Percentiles rank a stretch among this genome's conserved stretches.
phyloP scores from a whole-genome alignment of 2,797 vertebrate genomes.

The Threskiornis aethiopicus region DNA sequence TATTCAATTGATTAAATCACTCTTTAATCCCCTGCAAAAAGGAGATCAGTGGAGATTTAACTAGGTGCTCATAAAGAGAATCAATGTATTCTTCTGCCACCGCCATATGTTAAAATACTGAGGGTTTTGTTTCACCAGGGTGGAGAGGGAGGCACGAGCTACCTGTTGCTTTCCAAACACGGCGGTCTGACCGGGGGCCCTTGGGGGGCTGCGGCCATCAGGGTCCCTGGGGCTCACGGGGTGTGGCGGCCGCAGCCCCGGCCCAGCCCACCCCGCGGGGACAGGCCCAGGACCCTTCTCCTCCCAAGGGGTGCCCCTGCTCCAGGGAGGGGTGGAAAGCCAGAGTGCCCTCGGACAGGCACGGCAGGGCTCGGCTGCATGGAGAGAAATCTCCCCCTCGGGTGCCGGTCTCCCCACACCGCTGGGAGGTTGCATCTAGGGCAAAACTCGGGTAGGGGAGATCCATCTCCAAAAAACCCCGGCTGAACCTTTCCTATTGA shows the following conservation, averaged over 20 bases:
- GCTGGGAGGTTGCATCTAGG: not conserved
- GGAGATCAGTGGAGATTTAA: not conserved
- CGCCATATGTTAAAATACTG: not conserved
- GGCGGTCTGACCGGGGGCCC: not conserved
- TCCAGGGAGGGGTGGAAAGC: too few relatives aligned
- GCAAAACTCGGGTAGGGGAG: not conserved
- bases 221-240: too few relatives aligned
- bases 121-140: not conserved
- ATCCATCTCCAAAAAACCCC: not conserved
- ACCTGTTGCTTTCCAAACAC: rapidly evolving
- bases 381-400: not conserved
- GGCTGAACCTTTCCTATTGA: not conserved
- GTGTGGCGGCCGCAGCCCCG: too few relatives aligned
- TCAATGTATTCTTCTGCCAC: not conserved
- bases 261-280: too few relatives aligned
- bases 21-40: not conserved
- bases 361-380: too few relatives aligned
- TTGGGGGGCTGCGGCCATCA: too few relatives aligned
- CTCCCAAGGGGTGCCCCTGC: not conserved
- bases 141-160: not conserved
- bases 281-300: too few relatives aligned
- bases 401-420: too few relatives aligned
- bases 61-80: not conserved
- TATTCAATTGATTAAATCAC: conserved; percentile 11
- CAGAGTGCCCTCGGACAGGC: not conserved